Evolutionary conservation across 2,888 invertebrate species (phyloP), one percentile per base, ranked within the genome.

Genomic region (Gerris lacustris): DNA sequence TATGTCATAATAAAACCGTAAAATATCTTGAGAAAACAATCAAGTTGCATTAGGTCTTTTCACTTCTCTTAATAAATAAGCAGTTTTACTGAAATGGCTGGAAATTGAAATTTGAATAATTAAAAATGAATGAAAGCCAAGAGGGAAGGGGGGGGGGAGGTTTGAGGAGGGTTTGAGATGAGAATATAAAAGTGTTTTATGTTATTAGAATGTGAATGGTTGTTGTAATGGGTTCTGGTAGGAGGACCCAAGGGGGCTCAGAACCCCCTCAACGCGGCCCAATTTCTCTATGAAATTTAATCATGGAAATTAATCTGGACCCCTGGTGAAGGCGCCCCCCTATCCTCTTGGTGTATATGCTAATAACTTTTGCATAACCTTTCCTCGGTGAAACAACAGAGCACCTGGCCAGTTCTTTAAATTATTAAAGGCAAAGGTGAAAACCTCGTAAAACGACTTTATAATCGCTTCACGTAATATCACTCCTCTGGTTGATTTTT

Each of bases 241-340:
- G 55, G 15, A 55, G 55, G 55, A 55, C 55, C 55, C 55, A 55
- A 11, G 55, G 55, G 55, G 55, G 11, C 55, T 31, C 31, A 31
- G 31, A 31, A 31, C 31, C 31, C 31, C 31, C 31, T 2, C 31
- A 31, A 31, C 31, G 31, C 31, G 31, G 31, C 31, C 11, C 55
- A 55, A 55, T 55, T 55, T n/a, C 44, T 31, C 44, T 43, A 44
- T 63, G 63, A 69, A 68, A 69, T 69, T 69, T 69, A 69, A 69
- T 69, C 69, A 69, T 6, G 18, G 63, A 62, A 69, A 69, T 69
- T 69, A 69, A 69, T 69, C 69, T 69, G 63, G 69, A 69, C 69
- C 47, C 47, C 68, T 45, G 31, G 31, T 31, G 31, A 31, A 31
- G 31, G 68, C 18, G 45, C 18, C 68, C 68, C n/a, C 45, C 43